Evolutionary conservation across 2,113 vertebrate species (phyloP), one percentile per base, ranked within the genome.

Genomic region (Suricata suricatta): DNA sequence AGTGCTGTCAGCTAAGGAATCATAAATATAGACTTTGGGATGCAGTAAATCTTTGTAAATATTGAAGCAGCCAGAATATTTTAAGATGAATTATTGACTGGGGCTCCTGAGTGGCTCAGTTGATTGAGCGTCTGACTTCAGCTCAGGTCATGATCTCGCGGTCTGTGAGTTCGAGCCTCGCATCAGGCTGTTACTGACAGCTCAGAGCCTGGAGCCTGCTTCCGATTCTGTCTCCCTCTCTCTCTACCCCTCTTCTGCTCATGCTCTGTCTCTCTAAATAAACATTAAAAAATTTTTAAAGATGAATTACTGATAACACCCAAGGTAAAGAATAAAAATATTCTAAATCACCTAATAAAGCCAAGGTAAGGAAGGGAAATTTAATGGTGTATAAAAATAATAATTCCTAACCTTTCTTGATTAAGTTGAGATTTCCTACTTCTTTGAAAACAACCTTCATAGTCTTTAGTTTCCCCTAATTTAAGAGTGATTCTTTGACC

Each of bases 61-160:
- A 93, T 52, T 90, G 54, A 31, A 92, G n/a, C 17, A 83, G 72
- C 52, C 74, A 93, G 44, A 60, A 87, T 92, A 93, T 82, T 90
- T 90, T 86, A 35, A 83, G 31, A 66, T 95, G 21, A 91, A 89
- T 50, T 14, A 50, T 50, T 50, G 50, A 50, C 14, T 50, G 50
- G 12, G 13, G 50, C 50, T 13, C 50, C 50, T 50, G 50, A 13
- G 50, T 50, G 50, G 50, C 50, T 50, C 50, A 50, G 50, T 50
- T 50, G 50, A 13, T 50, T 50, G 14, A 50, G 50, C 13, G 50
- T 50, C 50, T 14, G 50, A 50, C 50, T 50, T 50, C 13, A 13
- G 50, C 50, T 50, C 50, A 50, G 50, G 50, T 50, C 50, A 50
- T 50, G 50, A 50, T 50, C 13, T 50, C 50, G 50, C 1, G 50